phyloP scores from a whole-genome alignment of 2,113 vertebrate species.

The Dascyllus trimaculatus region DNA sequence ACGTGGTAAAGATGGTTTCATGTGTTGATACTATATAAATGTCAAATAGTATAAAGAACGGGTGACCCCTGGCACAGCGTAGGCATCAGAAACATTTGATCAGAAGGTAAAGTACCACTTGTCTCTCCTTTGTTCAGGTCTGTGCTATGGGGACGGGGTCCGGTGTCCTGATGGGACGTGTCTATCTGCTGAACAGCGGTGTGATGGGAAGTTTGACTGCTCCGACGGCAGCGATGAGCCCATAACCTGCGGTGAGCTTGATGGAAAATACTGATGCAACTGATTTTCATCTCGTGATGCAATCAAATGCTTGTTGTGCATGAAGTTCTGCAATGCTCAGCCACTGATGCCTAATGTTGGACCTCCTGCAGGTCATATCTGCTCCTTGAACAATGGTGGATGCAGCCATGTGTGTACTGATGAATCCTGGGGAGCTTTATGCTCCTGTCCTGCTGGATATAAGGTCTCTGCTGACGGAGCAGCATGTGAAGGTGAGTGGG shows the following conservation, averaged over 20 bases:
- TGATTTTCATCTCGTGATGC: neutral
- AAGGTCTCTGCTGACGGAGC: constrained; percentile 81
- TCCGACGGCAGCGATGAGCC: constrained; percentile 83
- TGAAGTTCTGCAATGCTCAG: neutral
- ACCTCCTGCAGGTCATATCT: constrained; percentile 82
- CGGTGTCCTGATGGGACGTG: constrained; percentile 79
- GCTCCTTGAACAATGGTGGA: constrained; percentile 87
- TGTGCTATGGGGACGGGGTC: constrained; percentile 55
- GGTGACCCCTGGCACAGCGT: no score
- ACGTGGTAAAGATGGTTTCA: no score
- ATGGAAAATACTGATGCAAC: no score
- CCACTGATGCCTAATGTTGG: neutral
- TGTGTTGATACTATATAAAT: no score
- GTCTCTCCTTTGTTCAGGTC: constrained; percentile 33
- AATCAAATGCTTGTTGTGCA: neutral
- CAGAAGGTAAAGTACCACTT: neutral
- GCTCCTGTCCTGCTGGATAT: constrained; percentile 86
- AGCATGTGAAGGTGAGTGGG: constrained; percentile 86
- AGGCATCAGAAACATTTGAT: neutral
- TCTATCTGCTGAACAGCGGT: constrained; percentile 68
- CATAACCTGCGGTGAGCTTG: constrained; percentile 67
- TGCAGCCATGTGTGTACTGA: constrained; percentile 86
- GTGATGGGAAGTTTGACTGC: constrained; percentile 79
- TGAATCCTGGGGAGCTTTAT: constrained; percentile 85
- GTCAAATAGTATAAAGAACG: no score